Base-by-base conservation (phyloP, 2,888 invertebrate genomes). In the Sesamia inferens region DNA sequence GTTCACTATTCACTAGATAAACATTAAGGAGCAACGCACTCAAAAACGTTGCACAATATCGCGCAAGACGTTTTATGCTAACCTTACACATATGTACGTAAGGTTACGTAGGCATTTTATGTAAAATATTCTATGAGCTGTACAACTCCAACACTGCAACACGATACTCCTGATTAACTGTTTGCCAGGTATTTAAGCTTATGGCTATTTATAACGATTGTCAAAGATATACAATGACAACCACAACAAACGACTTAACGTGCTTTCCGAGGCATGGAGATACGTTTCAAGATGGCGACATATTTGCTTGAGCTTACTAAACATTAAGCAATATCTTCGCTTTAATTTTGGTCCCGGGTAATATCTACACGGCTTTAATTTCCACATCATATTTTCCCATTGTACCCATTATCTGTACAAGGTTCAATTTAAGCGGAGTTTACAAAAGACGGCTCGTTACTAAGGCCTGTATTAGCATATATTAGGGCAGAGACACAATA, bases 401-500 rank as follows among this genome's bases (percentile, higher is more conserved):
- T 74, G 76, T 80, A 59, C 58, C 65, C 73, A 70, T 79, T 84
- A 81, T 84, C 74, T 79, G 61, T 78, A 65, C 63, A 80, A 74
- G 69, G 81, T 79, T 70, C 72, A 79, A 68, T 86, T 79, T 81
- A 77, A 78, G 69, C 76, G 62, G 71, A 71, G 74, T 79, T 79
- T 68, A 83, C 80, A 84, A 87, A 86, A 83, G 84, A 74, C 74
- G 84, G 73, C 74, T 76, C 69, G 71, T 74, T 80, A 71, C 78
- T 74, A 83, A 84, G 79, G 76, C 84, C 76, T 65, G 82, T 84
- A 84, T 85, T 85, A 83, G 68, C 82, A 84, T 85, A 81, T 81
- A 85, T 85, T 85, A 82, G 76, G 78, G 69, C 78, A 76, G 72
- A 79, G 79, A 77, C 81, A 86, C 82, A 84, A 83, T 83, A 85